Evolutionary conservation across 2,113 vertebrate genomes (phyloP), one percentile per base, ranked within the genome.

Genomic region (Steatornis caripensis): DNA sequence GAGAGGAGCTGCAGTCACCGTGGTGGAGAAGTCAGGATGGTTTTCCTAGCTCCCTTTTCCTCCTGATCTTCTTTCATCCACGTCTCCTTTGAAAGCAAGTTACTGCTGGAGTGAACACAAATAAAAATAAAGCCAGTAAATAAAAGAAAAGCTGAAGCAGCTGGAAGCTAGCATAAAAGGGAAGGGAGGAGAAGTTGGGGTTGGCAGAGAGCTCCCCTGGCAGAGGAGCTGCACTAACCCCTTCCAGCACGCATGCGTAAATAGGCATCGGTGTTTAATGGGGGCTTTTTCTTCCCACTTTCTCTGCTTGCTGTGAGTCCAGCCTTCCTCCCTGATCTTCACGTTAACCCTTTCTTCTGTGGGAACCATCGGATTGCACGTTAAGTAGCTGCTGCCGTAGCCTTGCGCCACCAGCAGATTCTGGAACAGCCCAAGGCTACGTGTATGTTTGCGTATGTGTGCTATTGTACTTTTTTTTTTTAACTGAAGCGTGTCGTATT

Each of bases 51-150:
- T 94, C 51, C 21, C 26, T 84, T 64, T 91, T 72, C 36, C 15
- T 82, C 65, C 46, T 61, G 36, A 51, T 94, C 83, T 91, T 81
- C 48, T 43, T 96, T 84, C 65, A 7, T 89, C 41, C 48, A 15
- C 2, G 1, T 76, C 61, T 68, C 53, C 60, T 94, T 94, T 89
- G 81, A 91, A 87, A 93, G 66, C 27, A 34, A 90, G 32, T 84
- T 71, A 45, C 78, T 87, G 64, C 65, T 94, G 84, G 72, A 95
- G 78, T 7, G 37, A 84, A 88, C 6, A 34, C 61, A 94, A 89
- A 71, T 78, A 71, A 66, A 89, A 91, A 91, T 58, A 76, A 95
- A 91, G 65, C 49, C 75, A 76, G 61, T 85, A 93, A 94, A 91
- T 91, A 82, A 82, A 75, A 84, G 77, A 62, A 89, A 84, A 91